phyloP scores from a whole-genome alignment of 2,797 vertebrate genomes.

The Lepidocolaptes lacrymiger region DNA sequence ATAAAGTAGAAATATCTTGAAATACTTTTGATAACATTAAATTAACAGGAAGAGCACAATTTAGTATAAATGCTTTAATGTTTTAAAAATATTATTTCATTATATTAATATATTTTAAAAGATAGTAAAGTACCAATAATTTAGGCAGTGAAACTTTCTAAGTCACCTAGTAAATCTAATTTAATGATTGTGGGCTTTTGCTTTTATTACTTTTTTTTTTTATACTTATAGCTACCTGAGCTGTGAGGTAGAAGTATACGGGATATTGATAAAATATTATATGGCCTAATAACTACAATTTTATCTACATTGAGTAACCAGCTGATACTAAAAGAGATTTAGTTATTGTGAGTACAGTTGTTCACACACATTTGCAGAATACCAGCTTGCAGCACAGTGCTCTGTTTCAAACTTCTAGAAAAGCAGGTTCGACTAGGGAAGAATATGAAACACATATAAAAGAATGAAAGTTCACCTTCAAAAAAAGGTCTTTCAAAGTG shows the following conservation, averaged over 20 bases:
- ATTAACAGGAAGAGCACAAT: not conserved
- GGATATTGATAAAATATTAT: not conserved
- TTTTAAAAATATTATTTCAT: not conserved
- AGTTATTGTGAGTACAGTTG: not conserved
- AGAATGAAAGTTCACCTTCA: not conserved
- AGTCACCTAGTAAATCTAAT: not conserved
- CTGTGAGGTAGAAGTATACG: not conserved
- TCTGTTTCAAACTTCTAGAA: not conserved
- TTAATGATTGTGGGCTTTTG: not conserved
- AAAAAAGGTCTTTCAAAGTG: not conserved
- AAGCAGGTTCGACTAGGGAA: not conserved
- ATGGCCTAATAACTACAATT: not conserved
- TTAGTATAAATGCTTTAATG: not conserved
- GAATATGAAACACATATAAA: not conserved
- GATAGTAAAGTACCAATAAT: not conserved
- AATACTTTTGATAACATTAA: not conserved
- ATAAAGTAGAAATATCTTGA: not conserved
- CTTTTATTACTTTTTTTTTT: not conserved
- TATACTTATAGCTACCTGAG: not conserved
- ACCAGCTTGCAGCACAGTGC: not conserved
- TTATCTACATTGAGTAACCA: not conserved
- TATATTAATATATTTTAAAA: not conserved
- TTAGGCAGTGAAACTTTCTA: not conserved
- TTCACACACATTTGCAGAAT: not conserved
- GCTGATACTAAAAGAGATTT: not conserved